A percentile compares a stretch with the other conserved stretches of the same genome.
Evolutionary conservation across 2,888 invertebrate genomes (phyloP).

Genomic region (Hemicrepidius hirtus): DNA sequence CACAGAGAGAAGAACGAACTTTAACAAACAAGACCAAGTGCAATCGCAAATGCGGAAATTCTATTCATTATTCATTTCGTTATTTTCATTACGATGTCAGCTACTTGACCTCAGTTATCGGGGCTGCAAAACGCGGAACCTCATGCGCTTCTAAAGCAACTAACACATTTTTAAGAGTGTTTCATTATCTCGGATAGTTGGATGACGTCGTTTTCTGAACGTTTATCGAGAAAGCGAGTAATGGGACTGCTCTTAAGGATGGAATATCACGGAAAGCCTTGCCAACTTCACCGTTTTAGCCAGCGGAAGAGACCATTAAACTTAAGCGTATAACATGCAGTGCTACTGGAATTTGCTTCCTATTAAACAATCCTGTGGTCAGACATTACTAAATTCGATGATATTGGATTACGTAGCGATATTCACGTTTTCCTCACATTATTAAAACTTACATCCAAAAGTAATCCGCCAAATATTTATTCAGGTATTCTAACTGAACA

Average conservation of each 20-base stretch:
- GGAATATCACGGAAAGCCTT: conserved; percentile 52
- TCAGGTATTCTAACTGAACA: too few species aligned
- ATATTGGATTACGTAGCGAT: too few species aligned
- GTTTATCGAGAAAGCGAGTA: conserved; percentile 45
- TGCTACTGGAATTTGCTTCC: background rate
- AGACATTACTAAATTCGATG: background rate
- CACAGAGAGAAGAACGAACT: conserved; percentile 22
- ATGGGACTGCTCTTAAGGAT: conserved; percentile 51
- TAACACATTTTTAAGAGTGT: conserved; percentile 36
- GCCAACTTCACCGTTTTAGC: conserved; percentile 55
- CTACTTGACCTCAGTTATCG: conserved; percentile 24
- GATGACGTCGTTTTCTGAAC: conserved; percentile 44
- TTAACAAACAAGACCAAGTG: conserved; percentile 31
- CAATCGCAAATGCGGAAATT: conserved; percentile 39
- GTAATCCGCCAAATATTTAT: too few species aligned
- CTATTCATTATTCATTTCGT: conserved; percentile 43
- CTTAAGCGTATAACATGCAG: background rate
- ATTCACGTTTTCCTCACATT: too few species aligned
- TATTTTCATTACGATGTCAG: conserved; percentile 38
- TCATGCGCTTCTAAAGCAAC: conserved; percentile 23
- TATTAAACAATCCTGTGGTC: background rate
- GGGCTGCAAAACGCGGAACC: conserved; percentile 11
- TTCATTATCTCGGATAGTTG: conserved; percentile 39
- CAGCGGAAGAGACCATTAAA: conserved; percentile 38
- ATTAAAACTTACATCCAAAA: too few species aligned